phyloP scores from a whole-genome alignment of 2,113 vertebrate species.

The Pachyramphus minor region DNA sequence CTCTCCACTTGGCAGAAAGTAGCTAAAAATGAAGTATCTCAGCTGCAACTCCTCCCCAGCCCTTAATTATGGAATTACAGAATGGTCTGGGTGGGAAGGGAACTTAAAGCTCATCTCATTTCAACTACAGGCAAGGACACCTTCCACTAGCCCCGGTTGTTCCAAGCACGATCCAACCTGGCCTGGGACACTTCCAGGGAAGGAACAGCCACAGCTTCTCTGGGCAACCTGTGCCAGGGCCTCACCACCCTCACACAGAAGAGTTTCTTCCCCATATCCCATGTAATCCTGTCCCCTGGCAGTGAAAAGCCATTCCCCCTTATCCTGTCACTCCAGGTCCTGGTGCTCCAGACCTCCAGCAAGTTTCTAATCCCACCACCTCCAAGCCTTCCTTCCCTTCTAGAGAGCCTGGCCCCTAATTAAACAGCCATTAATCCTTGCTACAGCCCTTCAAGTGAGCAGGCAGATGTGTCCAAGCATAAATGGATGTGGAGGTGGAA shows the following conservation, averaged over 20 bases:
- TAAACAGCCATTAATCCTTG: background rate
- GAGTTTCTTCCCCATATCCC: background rate
- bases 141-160: rapidly evolving
- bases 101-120: background rate
- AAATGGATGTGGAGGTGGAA: background rate
- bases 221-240: background rate
- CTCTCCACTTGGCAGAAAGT: background rate
- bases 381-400: background rate
- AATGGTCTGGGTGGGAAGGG: background rate
- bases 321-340: background rate
- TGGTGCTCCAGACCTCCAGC: background rate
- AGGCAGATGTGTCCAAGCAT: background rate
- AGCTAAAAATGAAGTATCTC: background rate
- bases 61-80: background rate
- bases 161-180: rapidly evolving
- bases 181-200: background rate
- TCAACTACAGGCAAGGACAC: background rate
- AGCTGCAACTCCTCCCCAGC: background rate
- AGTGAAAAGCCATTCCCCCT: background rate
- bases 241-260: background rate
- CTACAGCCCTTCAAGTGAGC: background rate
- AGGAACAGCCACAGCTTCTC: background rate
- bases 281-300: background rate
- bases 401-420: background rate
- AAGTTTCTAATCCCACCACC: background rate